phyloP scores from a whole-genome alignment of 2,797 vertebrate species.

The Clarias pachynema region DNA sequence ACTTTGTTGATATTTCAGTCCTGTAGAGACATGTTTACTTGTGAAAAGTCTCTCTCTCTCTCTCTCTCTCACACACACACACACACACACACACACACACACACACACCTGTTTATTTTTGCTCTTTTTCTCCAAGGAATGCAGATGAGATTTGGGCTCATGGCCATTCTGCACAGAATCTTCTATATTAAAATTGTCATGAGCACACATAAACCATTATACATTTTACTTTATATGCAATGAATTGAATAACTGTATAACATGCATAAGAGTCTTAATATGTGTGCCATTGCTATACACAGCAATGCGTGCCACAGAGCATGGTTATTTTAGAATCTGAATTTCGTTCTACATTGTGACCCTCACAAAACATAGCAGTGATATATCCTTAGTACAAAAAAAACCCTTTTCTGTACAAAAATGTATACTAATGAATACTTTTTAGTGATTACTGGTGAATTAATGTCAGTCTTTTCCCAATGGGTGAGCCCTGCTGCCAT shows the following conservation, averaged over 20 bases:
- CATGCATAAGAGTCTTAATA: no score
- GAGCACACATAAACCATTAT: background rate
- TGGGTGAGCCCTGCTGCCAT: constrained; percentile 2
- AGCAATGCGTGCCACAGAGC: background rate
- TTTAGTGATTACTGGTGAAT: constrained; percentile 12
- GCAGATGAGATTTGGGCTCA: background rate
- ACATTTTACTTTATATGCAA: background rate
- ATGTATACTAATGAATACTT: background rate
- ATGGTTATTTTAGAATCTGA: background rate
- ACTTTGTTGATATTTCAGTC: background rate
- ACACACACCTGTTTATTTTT: background rate
- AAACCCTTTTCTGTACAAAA: no score
- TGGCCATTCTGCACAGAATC: background rate
- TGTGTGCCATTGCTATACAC: background rate
- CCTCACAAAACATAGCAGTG: background rate
- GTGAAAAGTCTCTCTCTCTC: background rate
- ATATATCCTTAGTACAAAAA: background rate
- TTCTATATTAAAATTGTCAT: background rate
- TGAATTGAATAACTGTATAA: background rate
- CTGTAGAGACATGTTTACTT: background rate
- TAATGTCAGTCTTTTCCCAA: constrained; percentile 6
- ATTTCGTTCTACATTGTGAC: background rate
- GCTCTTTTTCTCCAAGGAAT: background rate
- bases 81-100: background rate
- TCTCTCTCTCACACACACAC: background rate